Conservation (phyloP, 2,797 vertebrate genomes). For the Leptatherina wallacei region DNA sequence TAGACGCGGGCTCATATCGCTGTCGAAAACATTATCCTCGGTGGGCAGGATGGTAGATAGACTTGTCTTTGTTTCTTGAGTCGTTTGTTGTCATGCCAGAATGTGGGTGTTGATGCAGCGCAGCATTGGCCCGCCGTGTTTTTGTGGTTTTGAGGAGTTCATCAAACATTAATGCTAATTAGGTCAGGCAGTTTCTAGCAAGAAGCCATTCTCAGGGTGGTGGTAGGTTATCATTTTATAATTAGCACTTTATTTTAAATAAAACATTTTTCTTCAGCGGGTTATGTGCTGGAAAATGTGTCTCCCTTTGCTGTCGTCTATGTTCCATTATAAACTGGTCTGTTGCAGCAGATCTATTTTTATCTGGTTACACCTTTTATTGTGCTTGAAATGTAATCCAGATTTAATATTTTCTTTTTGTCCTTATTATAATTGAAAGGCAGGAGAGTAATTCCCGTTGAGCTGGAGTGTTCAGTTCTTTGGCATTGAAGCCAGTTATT, state of each 20-base stretch:
- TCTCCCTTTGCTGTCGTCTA: not conserved
- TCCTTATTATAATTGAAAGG: slow-evolving; percentile 5
- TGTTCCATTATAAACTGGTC: not conserved
- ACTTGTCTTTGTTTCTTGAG: slow-evolving; percentile 62
- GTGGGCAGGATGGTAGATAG: slow-evolving; percentile 44
- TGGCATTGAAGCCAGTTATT: slow-evolving; percentile 20
- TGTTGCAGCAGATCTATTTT: slow-evolving; percentile 35
- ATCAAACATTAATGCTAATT: slow-evolving; percentile 79
- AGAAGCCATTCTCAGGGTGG: slow-evolving; percentile 33
- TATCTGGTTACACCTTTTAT: slow-evolving; percentile 30
- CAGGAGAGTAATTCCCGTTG: not conserved
- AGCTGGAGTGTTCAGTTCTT: slow-evolving; percentile 15
- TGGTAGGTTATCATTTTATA: slow-evolving; percentile 42
- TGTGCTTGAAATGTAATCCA: slow-evolving; percentile 4
- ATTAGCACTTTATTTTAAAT: slow-evolving; percentile 46
- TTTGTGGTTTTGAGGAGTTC: slow-evolving; percentile 60
- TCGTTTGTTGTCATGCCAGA: slow-evolving; percentile 77
- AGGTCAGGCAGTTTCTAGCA: slow-evolving; percentile 47
- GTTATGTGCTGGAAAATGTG: not conserved
- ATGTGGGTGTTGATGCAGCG: slow-evolving; percentile 62
- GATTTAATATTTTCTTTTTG: slow-evolving; percentile 10
- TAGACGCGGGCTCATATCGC: slow-evolving; percentile 51
- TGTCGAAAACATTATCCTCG: slow-evolving; percentile 53
- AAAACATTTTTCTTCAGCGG: slow-evolving; percentile 37
- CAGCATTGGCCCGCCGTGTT: slow-evolving; percentile 35